These are phyloP conservation scores for Hyppa rectilinea DNA, from an alignment of 2,888 invertebrate species.

Conservation along the genomic window DNA sequence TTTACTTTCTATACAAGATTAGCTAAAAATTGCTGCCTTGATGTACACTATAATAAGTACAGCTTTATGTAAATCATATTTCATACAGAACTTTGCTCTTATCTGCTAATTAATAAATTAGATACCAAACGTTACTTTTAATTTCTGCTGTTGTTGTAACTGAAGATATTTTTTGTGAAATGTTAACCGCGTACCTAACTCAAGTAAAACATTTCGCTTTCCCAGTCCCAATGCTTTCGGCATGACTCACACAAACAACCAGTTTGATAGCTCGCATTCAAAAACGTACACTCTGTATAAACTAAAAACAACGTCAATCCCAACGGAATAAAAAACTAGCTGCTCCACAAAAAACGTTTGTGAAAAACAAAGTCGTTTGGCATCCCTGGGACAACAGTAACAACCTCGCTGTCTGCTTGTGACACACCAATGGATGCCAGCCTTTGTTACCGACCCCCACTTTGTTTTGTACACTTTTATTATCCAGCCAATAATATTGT, in stretches of 20 bases:
- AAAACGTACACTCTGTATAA: constrained; percentile 16
- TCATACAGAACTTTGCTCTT: background rate
- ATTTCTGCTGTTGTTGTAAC: background rate
- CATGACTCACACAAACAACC: constrained; percentile 4
- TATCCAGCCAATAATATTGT: constrained; percentile 51
- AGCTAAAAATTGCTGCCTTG: background rate
- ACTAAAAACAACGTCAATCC: constrained; percentile 43
- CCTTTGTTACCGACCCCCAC: constrained; percentile 50
- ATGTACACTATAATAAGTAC: background rate
- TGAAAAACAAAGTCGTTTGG: constrained; percentile 59
- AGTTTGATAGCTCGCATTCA: constrained; percentile 22
- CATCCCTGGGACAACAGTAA: constrained; percentile 52
- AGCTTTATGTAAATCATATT: background rate
- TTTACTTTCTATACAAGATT: background rate
- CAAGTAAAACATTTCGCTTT: background rate
- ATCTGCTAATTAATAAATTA: constrained; percentile 7
- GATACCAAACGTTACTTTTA: background rate
- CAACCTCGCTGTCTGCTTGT: constrained; percentile 55
- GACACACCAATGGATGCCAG: constrained; percentile 59
- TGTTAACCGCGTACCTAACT: background rate
- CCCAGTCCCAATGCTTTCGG: background rate
- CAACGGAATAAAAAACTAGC: constrained; percentile 54
- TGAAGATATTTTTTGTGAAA: background rate
- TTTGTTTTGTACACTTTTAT: constrained; percentile 59
- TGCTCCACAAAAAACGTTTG: constrained; percentile 42